phyloP scores from a whole-genome alignment of 2,797 vertebrate genomes.

The Sebastes hubbsi region DNA sequence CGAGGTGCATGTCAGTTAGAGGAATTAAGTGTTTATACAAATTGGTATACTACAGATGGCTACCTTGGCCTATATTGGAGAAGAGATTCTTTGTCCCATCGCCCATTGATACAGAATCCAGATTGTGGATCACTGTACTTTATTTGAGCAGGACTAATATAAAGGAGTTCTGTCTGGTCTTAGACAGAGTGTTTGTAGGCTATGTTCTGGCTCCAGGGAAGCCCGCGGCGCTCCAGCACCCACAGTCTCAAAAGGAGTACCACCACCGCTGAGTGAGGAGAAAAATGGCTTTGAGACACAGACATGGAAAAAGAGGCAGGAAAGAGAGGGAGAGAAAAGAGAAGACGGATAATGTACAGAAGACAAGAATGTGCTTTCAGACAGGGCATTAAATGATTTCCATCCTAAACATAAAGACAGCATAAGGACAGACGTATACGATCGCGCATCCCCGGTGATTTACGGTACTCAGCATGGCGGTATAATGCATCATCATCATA shows the following conservation, averaged over 20 bases:
- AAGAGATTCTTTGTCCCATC: slow-evolving; percentile 32
- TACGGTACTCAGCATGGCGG: neutral
- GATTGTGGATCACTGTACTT: slow-evolving; percentile 58
- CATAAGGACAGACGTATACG: neutral
- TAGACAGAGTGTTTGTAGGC: slow-evolving; percentile 77
- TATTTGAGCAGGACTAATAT: slow-evolving; percentile 75
- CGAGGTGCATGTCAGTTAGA: neutral
- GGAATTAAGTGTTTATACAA: neutral
- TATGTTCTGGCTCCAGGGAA: slow-evolving; percentile 78
- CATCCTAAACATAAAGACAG: slow-evolving; percentile 50
- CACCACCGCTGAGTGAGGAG: slow-evolving; percentile 68
- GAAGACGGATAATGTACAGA: neutral
- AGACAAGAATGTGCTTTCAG: slow-evolving; percentile 34
- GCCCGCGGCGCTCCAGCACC: slow-evolving; percentile 77
- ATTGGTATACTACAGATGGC: neutral
- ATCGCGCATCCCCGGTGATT: neutral
- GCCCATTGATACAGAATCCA: slow-evolving; percentile 40
- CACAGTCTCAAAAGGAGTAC: slow-evolving; percentile 72
- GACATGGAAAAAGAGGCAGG: slow-evolving; percentile 54
- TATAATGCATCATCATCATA: slow-evolving; percentile 28
- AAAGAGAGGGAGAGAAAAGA: slow-evolving; percentile 18
- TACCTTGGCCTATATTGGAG: slow-evolving; percentile 12
- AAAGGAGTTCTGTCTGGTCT: slow-evolving; percentile 70
- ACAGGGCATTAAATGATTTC: slow-evolving; percentile 49
- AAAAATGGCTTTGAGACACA: slow-evolving; percentile 74